Evolutionary conservation across 2,888 invertebrate species (phyloP).

Genomic region (Eremobia ochroleuca): DNA sequence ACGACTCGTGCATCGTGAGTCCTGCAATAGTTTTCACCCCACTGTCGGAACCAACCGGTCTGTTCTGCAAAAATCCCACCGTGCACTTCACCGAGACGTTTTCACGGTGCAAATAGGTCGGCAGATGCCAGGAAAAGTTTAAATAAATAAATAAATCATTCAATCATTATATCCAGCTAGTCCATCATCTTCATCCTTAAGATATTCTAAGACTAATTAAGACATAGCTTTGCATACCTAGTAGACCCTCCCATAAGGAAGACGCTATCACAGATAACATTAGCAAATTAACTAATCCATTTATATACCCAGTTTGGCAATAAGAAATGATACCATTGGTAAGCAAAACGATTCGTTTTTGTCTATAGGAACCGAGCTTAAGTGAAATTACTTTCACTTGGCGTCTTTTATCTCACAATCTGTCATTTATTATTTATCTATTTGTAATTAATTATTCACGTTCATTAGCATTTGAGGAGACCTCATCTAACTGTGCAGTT

Average conservation of each 20-base stretch:
- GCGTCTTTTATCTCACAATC: background rate
- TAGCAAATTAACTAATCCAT: background rate
- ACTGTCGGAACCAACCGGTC: background rate
- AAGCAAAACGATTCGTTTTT: background rate
- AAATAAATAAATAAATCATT: constrained; percentile 4
- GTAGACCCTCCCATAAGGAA: no score
- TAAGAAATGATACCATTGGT: background rate
- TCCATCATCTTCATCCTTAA: background rate
- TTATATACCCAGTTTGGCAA: background rate
- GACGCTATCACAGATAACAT: background rate
- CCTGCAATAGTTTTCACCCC: background rate
- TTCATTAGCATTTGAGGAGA: constrained; percentile 11
- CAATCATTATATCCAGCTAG: background rate
- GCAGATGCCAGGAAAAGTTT: background rate
- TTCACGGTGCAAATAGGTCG: background rate
- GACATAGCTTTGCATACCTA: background rate
- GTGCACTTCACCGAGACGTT: background rate
- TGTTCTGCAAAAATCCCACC: background rate
- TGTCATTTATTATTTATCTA: background rate
- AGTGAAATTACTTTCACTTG: constrained; percentile 24
- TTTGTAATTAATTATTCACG: background rate
- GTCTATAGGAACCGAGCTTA: background rate
- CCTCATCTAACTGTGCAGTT: constrained; percentile 12
- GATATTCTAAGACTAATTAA: background rate
- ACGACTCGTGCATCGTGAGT: background rate